These are phyloP conservation scores for Salvelinus alpinus DNA, from an alignment of 2,113 vertebrate genomes.

Conservation along the genomic window DNA sequence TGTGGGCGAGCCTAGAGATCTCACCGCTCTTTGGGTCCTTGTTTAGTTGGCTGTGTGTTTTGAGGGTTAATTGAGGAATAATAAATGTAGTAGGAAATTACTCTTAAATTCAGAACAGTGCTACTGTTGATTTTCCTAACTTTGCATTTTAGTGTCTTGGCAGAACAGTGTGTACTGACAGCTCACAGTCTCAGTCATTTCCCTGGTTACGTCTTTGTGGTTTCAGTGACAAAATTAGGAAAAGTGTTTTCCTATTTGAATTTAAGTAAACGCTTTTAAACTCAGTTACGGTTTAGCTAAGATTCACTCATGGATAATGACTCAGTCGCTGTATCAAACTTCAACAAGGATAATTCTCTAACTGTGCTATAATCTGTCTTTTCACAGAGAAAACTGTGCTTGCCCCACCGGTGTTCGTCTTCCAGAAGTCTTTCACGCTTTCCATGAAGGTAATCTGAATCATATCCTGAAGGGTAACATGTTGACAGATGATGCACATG, in stretches of 20 bases:
- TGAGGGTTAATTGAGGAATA: not conserved
- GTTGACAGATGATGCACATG: not conserved
- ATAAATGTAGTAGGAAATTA: not conserved
- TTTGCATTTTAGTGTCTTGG: not conserved
- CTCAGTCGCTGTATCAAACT: too few relatives aligned
- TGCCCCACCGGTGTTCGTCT: constrained; percentile 75
- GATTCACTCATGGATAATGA: not conserved
- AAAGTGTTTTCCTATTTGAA: not conserved
- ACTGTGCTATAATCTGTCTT: not conserved
- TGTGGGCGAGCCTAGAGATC: not conserved
- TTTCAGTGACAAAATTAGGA: not conserved
- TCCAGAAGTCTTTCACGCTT: constrained; percentile 61
- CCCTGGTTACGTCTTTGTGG: not conserved
- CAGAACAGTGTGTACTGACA: not conserved
- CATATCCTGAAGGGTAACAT: not conserved
- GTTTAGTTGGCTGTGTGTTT: not conserved
- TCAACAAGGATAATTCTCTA: not conserved
- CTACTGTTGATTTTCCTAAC: not conserved
- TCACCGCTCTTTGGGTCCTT: not conserved
- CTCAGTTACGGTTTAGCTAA: not conserved
- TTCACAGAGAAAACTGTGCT: constrained; percentile 72
- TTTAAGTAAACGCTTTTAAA: not conserved
- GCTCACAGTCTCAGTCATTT: not conserved
- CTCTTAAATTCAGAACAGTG: not conserved
- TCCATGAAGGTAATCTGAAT: constrained; percentile 72